Conservation (phyloP, 2,113 vertebrate genomes). For the Stegostoma tigrinum region DNA sequence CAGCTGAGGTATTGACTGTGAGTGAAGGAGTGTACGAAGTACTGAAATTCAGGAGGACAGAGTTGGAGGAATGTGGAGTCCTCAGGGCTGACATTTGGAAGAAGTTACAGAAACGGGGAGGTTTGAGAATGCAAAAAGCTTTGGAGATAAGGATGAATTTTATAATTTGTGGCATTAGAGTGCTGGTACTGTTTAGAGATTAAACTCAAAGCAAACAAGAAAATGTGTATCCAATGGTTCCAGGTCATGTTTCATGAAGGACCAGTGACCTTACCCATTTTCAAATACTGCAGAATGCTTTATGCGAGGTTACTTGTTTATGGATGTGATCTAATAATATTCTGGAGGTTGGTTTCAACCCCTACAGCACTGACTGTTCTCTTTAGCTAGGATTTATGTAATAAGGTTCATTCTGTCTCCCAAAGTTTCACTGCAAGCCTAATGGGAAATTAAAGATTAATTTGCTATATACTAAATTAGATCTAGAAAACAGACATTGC, state of each 20-base stretch:
- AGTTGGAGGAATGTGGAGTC: not conserved
- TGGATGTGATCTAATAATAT: not conserved
- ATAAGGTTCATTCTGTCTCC: slow-evolving; percentile 24
- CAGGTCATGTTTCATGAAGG: not conserved
- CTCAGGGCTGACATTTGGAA: not conserved
- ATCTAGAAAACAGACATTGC: slow-evolving; percentile 20
- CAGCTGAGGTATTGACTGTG: not conserved
- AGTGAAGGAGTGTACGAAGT: not conserved
- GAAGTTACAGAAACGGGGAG: not conserved
- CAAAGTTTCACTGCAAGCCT: not conserved
- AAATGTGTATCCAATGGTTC: not conserved
- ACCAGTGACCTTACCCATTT: not conserved
- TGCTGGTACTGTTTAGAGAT: not conserved
- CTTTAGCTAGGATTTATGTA: slow-evolving; percentile 15
- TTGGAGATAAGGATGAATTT: not conserved
- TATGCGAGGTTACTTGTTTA: slow-evolving; percentile 23
- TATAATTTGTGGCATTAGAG: not conserved
- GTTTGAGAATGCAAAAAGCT: no score
- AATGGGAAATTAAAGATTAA: slow-evolving; percentile 38
- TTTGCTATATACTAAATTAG: slow-evolving; percentile 34
- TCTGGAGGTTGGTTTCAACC: slow-evolving; percentile 1
- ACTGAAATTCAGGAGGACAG: not conserved
- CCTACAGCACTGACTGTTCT: slow-evolving; percentile 18
- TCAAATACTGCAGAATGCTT: not conserved
- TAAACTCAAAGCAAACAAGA: not conserved